Base-by-base conservation (phyloP, 2,113 vertebrate genomes). In the Condylura cristata region DNA sequence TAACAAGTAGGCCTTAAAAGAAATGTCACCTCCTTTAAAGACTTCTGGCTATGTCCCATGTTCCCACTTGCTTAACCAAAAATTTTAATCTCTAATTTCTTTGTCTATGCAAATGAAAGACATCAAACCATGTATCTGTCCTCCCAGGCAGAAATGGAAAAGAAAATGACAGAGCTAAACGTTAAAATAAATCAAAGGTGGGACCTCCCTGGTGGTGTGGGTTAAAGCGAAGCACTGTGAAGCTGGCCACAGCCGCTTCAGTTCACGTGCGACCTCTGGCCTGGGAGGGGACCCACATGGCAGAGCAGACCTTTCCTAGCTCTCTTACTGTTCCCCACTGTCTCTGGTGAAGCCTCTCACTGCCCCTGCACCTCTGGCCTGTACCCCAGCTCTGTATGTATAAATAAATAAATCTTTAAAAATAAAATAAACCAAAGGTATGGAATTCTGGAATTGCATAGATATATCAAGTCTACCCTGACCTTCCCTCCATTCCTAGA, bases 1-100 rank as follows among this genome's bases (percentile, higher is more conserved):
- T 63, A 87, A 94, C 39, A 79, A 95, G 18, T 86, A 86, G 51
- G 66, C 53, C 63, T 88, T 85, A 78, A 89, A 91, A 95, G 63
- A 96, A 92, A 92, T 80, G 75, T 78, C 60, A 91, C 65, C n/a
- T 86, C 75, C 30, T 89, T 90, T 87, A 78, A 86, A 86, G 63
- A 89, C 71, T 90, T 78, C 74, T 80, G 86, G 46, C 51, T 86
- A 1, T 56, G 66, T 71, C 26, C 34, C 83, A 76, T 32, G 63
- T 41, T 70, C 32, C 81, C 78, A 56, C 60, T 90, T 75, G 56
- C 39, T 92, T 61, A 75, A 58, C 63, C 78, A 32, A 81, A 74
- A 87, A 60, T 8, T 75, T 48, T 78, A 34, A 80, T 82, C 76
- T 89, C 5, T 44, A 74, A 78, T 26, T 91, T 74, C 90, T 91